These are phyloP conservation scores for Ochropleura leucogaster DNA, from an alignment of 2,888 invertebrate genomes.

Conservation along the genomic window DNA sequence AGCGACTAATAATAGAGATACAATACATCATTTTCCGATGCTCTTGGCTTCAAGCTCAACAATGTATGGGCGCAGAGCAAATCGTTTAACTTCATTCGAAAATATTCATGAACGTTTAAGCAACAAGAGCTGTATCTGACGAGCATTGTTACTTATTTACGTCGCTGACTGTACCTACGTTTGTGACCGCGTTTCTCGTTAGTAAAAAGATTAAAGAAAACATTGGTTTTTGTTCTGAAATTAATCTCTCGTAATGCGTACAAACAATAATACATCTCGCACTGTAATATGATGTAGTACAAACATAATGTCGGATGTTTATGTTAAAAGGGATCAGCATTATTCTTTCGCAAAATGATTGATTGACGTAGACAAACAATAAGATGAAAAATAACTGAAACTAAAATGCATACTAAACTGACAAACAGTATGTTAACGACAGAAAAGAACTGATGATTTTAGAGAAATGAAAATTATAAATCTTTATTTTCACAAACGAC, in stretches of 20 bases:
- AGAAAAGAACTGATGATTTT: not conserved
- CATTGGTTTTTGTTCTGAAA: slow-evolving; percentile 6
- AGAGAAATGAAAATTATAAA: not conserved
- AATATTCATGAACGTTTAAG: too few relatives aligned
- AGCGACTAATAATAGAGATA: too few relatives aligned
- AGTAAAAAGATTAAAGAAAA: slow-evolving; percentile 13
- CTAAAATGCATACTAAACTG: not conserved
- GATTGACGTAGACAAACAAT: slow-evolving; percentile 18
- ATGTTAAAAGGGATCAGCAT: slow-evolving; percentile 19
- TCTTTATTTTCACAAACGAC: not conserved
- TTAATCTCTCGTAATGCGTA: not conserved
- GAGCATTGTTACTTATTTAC: too few relatives aligned
- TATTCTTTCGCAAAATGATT: not conserved
- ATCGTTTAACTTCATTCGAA: too few relatives aligned
- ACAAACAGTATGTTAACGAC: not conserved
- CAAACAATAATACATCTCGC: slow-evolving; percentile 24
- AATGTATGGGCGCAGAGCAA: too few relatives aligned
- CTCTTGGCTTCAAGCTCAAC: too few relatives aligned
- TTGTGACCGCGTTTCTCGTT: slow-evolving; percentile 2
- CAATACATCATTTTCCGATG: too few relatives aligned
- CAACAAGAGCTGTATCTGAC: too few relatives aligned
- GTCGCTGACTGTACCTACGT: not conserved
- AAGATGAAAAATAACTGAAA: not conserved
- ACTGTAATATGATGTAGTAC: not conserved
- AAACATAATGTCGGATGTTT: slow-evolving; percentile 1